Base-by-base conservation (phyloP, 2,888 invertebrate species). In the Aphidius colemani region DNA sequence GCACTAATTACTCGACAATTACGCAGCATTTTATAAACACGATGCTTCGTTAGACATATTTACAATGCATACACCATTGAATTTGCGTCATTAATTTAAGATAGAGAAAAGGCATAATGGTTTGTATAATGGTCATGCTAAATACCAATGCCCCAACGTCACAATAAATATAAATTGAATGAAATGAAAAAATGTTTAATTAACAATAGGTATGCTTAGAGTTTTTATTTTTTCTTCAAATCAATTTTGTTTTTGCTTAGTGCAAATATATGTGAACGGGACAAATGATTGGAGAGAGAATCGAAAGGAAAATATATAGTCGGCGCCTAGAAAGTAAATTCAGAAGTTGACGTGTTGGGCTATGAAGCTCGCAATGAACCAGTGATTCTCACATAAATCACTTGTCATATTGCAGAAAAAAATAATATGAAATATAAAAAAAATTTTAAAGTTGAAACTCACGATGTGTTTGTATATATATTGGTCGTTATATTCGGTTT, bases 401-500 rank as follows among this genome's bases (percentile, higher is more conserved):
- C 41, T 53, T 46, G 53, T 53, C 53, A 13, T 46, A 53, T 8
- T 41, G 53, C 53, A 53, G n/a, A 40, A 46, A 46, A 13, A 48
- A 46, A 46, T 39, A 45, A 46, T 46, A 46, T 46, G 46, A 46
- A 13, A 18, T 44, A 45, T 56, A 56, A 9, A 18, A 43, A 45
- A 13, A 13, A 39, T 10, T 56, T 30, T 56, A 45, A 13, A 44
- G 30, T 30, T 53, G 46, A 61, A 53, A 53, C 46, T 48, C 49
- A 59, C 55, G 62, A 51, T 57, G 45, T 30, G 2, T 30, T 1
- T 5, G 30, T 30, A 5, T 5, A 63, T 57, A 63, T 63, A 63
- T 63, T 57, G 30, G 57, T 58, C 62, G 57, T 57, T 56, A 62
- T 57, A 56, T 57, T 62, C 57, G 62, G 56, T 45, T 39, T 30